Conservation (phyloP, 2,113 vertebrate genomes). For the Aleadryas rufinucha region DNA sequence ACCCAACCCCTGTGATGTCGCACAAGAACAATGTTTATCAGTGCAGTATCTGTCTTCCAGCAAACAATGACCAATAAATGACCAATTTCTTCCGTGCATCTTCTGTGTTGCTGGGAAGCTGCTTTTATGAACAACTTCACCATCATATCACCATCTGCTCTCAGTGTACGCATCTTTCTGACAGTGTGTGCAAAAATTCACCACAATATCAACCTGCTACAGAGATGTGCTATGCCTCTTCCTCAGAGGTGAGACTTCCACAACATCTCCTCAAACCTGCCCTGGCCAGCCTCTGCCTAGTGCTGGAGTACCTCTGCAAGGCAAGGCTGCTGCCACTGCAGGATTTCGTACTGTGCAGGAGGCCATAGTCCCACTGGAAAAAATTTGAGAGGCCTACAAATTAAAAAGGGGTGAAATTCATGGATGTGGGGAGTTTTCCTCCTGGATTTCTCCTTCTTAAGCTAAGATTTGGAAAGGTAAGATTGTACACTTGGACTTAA, state of each 20-base stretch:
- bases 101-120: neutral
- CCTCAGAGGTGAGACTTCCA: neutral
- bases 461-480: neutral
- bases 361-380: neutral
- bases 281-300: neutral
- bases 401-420: neutral
- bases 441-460: neutral
- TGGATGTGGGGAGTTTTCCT: neutral
- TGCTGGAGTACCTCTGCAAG: neutral
- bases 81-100: neutral
- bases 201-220: accelerated
- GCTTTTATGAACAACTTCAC: neutral
- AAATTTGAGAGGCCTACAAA: neutral
- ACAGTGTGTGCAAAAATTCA: neutral
- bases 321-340: neutral
- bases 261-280: neutral
- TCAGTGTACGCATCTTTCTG: accelerated
- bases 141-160: neutral
- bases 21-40: neutral
- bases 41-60: neutral
- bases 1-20: neutral
- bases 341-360: neutral
- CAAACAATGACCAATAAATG: neutral
- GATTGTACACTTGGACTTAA: neutral
- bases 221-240: neutral